phyloP scores from a whole-genome alignment of 2,888 invertebrate genomes.

The Eristalis tenax region DNA sequence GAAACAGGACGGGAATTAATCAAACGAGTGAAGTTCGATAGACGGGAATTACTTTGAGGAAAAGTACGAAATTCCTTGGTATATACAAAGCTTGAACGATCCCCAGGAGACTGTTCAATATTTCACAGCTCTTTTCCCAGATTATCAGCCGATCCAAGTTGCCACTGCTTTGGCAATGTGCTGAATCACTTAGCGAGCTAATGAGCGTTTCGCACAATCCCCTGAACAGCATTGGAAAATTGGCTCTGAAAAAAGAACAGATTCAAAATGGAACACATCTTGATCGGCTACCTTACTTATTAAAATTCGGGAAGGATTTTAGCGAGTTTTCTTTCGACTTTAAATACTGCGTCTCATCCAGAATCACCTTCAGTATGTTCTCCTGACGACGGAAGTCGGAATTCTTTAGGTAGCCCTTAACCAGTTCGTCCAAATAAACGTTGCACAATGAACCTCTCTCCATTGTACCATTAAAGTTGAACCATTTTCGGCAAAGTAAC shows the following conservation, averaged over 20 bases:
- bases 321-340: conserved; percentile 84
- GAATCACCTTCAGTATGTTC: conserved; percentile 83
- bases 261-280: not conserved
- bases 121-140: conserved; percentile 85
- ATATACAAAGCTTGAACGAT: conserved; percentile 86
- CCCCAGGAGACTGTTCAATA: conserved; percentile 85
- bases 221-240: conserved; percentile 86
- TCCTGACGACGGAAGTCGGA: conserved; percentile 84
- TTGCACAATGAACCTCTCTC: conserved; percentile 87
- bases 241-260: conserved; percentile 79
- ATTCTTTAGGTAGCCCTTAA: conserved; percentile 85
- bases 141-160: conserved; percentile 83
- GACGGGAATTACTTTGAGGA: conserved; percentile 83
- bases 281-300: conserved; percentile 80
- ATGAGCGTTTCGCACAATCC: conserved; percentile 85
- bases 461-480: conserved; percentile 83
- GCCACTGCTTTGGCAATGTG: conserved; percentile 81
- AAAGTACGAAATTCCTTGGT: conserved; percentile 85
- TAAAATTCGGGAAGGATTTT: conserved; percentile 85
- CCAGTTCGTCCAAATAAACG: conserved; percentile 84
- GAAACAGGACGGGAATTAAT: not conserved
- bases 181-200: conserved; percentile 83
- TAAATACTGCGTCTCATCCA: conserved; percentile 83
- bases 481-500: conserved; percentile 87
- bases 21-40: conserved; percentile 60